Evolutionary conservation across 2,888 invertebrate species (phyloP), one percentile per base, ranked within the genome.

Genomic region (Drosophila ochracea): DNA sequence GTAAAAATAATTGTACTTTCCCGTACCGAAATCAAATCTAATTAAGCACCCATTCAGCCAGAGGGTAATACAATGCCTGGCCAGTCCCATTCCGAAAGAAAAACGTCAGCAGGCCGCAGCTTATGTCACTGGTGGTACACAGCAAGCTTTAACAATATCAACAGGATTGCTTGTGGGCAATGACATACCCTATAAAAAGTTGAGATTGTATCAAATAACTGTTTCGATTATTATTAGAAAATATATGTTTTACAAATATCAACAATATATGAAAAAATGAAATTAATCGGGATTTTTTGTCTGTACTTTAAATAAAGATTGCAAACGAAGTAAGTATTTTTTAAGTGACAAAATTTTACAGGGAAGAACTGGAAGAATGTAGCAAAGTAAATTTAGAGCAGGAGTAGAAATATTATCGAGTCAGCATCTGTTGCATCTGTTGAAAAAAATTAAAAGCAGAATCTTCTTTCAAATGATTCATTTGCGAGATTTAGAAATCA

Each of bases 21-120:
- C 62, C 52, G 57, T 47, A 63, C 52, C 60, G 35, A 63, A 76
- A 66, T 58, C 58, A 79, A 80, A 76, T 80, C 70, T 67, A 79
- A 79, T 80, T 77, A 77, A 47, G 60, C 60, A 35, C 43, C 37
- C 60, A 66, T 65, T 61, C 58, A 54, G 50, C 21, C 49, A 30
- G 53, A 31, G 25, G 47, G 41, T 49, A 60, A 58, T 37, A 55
- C 68, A 73, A 76, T 54, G 59, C 76, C 68, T 59, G 62, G 47
- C 43, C 65, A 72, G 39, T 64, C 35, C 33, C 58, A 68, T 55
- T 35, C 41, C 50, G 30, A 28, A 50, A 50, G 47, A 50, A 52
- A 75, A 49, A 43, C 31, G 41, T 54, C 70, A 67, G 69, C 53
- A 30, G 60, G 39, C 47, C n/a, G 28, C 30, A 37, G 76, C 71